Conservation (phyloP, 2,797 vertebrate genomes). For the Phoxinus dragarum region DNA sequence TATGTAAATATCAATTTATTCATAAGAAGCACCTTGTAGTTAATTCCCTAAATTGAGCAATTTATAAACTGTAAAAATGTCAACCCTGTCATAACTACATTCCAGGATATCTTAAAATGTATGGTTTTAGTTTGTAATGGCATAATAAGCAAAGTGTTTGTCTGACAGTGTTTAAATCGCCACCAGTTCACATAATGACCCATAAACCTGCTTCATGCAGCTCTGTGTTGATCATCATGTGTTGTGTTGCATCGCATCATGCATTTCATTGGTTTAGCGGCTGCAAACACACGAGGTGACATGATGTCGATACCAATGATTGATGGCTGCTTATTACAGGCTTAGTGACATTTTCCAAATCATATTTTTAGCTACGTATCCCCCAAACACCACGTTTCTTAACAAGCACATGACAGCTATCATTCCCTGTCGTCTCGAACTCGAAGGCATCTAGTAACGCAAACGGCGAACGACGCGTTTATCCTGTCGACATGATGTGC, state of each 20-base stretch:
- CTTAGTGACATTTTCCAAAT: neutral
- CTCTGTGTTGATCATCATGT: neutral
- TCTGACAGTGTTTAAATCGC: neutral
- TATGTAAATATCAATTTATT: neutral
- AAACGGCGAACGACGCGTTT: conserved; percentile 15
- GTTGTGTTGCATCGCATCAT: conserved; percentile 29
- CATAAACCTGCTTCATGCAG: neutral
- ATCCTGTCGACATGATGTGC: neutral
- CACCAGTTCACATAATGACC: neutral
- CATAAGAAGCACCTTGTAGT: too few species aligned
- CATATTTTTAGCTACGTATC: neutral
- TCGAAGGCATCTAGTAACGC: neutral
- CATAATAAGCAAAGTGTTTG: neutral
- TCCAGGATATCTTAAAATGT: neutral
- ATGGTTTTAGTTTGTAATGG: neutral
- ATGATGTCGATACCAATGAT: conserved; percentile 4
- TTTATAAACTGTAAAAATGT: neutral
- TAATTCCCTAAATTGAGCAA: neutral
- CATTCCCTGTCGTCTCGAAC: neutral
- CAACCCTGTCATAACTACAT: neutral
- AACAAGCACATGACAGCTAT: neutral
- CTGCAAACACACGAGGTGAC: conserved; percentile 33
- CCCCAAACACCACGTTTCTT: neutral
- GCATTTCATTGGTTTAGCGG: conserved; percentile 62
- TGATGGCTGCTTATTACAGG: conserved; percentile 13